These are phyloP conservation scores for Anthophora plumipes DNA, from an alignment of 2,888 invertebrate species.

Conservation along the genomic window DNA sequence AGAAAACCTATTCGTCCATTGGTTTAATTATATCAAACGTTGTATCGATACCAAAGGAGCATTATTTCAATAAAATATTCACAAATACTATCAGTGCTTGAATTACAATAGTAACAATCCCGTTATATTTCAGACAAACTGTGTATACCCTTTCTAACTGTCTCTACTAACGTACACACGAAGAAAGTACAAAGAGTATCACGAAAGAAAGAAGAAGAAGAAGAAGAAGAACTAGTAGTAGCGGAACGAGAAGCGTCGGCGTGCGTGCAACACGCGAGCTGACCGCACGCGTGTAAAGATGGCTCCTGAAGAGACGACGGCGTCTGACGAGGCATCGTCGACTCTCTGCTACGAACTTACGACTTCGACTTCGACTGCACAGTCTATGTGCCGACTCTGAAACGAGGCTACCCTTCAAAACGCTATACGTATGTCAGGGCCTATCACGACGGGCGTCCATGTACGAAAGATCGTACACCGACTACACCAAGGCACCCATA, in stretches of 20 bases:
- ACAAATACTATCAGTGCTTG: too few species aligned
- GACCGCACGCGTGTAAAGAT: conserved; percentile 81
- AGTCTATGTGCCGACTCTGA: conserved; percentile 30
- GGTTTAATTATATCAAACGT: too few species aligned
- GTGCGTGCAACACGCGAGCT: conserved; percentile 82
- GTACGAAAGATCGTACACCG: conserved; percentile 74
- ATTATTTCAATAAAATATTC: too few species aligned
- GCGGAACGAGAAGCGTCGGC: conserved; percentile 54
- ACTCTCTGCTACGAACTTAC: conserved; percentile 42
- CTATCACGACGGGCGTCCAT: conserved; percentile 64
- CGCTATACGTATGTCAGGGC: conserved; percentile 65
- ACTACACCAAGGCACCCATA: conserved; percentile 61
- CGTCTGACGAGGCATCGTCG: conserved; percentile 65
- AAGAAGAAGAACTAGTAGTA: conserved; percentile 29
- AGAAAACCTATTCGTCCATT: too few species aligned
- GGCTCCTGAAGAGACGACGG: conserved; percentile 59
- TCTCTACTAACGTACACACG: conserved; percentile 17
- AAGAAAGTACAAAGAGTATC: conserved; percentile 29
- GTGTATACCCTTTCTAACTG: too few species aligned
- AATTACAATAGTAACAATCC: too few species aligned
- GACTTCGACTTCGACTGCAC: conserved; percentile 34
- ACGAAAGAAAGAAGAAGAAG: conserved; percentile 2
- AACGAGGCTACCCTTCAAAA: conserved; percentile 69
- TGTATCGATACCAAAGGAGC: too few species aligned
- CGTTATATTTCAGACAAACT: too few species aligned